Base-by-base conservation (phyloP, 2,113 vertebrate species). In the Diphyllodes magnificus region DNA sequence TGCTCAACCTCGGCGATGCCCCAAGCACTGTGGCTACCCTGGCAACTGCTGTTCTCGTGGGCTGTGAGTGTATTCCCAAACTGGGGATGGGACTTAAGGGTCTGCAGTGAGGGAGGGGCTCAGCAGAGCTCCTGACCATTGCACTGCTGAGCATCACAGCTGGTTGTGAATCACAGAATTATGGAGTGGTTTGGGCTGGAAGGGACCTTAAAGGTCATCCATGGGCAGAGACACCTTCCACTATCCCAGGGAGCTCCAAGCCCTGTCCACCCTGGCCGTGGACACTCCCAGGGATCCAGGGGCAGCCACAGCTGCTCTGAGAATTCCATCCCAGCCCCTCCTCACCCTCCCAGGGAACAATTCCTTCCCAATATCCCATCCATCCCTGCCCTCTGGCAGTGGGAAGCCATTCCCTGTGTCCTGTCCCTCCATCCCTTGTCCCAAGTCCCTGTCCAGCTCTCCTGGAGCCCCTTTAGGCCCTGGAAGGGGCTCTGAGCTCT, bases 11-110 rank as follows among this genome's bases (percentile, higher is more conserved):
- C 89, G 97, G 96, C 92, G 98, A 99, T 93, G 99, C 99, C 82
- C 98, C 99, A 66, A 98, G 98, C 97, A 99, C 99, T 27, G 99
- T 98, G 97, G 98, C 98, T 96, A 99, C 99, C 85, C 98, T 99
- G 98, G 99, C 99, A 96, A 99, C 99, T 60, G 98, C 99, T 49
- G 97, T 99, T 96, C 98, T 99, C 95, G 98, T 99, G 97, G 99
- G 99, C 98, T 99, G 99, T 99, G 98, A 99, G 99, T 99, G 83
- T 27, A 24, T 85, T 94, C 91, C 97, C 97, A 96, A 69, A 94
- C 59, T 91, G 28, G 86, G 96, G 95, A 81, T 96, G 98, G 97
- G 96, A 97, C 96, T 95, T 90, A 17, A 54, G 57, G 96, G 97
- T 94, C 68, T 98, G 95, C 94, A 76, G 92, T 61, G 88, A 96